Evolutionary conservation across 2,888 invertebrate genomes (phyloP), one percentile per base, ranked within the genome.

Genomic region (Scaptodrosophila latifasciaeformis): DNA sequence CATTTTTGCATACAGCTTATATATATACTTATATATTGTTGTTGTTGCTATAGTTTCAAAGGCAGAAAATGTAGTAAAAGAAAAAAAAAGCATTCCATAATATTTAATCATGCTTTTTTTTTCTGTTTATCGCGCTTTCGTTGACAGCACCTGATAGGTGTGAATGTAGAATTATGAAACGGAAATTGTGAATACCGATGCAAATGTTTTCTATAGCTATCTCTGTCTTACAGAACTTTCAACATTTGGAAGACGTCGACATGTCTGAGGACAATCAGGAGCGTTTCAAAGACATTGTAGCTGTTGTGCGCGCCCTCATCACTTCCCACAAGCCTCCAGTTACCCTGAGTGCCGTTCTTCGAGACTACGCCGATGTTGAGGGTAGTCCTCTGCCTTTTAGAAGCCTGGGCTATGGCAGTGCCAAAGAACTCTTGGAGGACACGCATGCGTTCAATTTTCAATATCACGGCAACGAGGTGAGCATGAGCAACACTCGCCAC

Each of bases 301-400:
- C 72, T 19, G 77, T 84, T 39, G 72, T 86, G 39, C 83, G 86
- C 34, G 82, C 86, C 1, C 45, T 86, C 12, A 67, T 84, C 39
- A 81, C 79, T 44, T 84, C 85, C 13, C 70, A 72, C 15, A 85
- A 85, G 59, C 79, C 78, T 47, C 84, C 85, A 55, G 78, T 82
- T 34, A 70, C 67, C 44, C 56, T 85, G 39, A 51, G 54, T 2
- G 59, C 72, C n/a, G 66, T 88, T 65, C 29, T 81, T 89, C 90
- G 87, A 40, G 93, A 93, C 75, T 92, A 91, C 82, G 85, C 83
- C 46, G 88, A 88, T 65, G 82, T 92, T 19, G 90, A 91, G 80
- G 91, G 91, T 19, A 88, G 88, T 77, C 85, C 86, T 65, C 90
- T 93, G 67, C 92, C 92, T 4, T 92, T 85, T 69, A 86, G 84